Evolutionary conservation across 2,797 vertebrate species (phyloP).

Genomic region (Sebastes cheni): DNA sequence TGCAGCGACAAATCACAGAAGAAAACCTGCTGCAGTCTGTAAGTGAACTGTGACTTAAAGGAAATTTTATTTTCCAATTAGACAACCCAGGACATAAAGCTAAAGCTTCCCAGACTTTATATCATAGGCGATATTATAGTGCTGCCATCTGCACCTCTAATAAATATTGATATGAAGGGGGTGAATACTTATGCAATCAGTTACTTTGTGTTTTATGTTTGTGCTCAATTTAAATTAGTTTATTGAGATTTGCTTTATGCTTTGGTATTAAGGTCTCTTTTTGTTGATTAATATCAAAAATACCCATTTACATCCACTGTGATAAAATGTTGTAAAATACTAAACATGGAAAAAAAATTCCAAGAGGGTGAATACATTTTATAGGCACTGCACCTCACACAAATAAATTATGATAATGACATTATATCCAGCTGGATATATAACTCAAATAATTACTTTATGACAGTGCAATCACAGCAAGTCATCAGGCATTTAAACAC

Average conservation of each 20-base stretch:
- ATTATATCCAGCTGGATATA: not conserved
- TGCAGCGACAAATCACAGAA: not conserved
- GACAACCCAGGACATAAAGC: not conserved
- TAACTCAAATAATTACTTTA: slow-evolving; percentile 12
- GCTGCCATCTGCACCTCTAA: not conserved
- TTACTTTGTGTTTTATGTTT: not conserved
- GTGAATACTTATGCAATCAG: not conserved
- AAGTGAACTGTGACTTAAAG: not conserved
- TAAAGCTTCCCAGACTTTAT: not conserved
- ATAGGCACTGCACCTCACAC: not conserved
- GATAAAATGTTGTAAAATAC: not conserved
- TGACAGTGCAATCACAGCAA: slow-evolving; percentile 12
- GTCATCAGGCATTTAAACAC: not conserved
- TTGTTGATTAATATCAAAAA: not conserved
- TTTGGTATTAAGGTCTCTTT: not conserved
- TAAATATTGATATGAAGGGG: not conserved
- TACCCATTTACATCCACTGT: not conserved
- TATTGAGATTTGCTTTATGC: not conserved
- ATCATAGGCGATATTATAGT: not conserved
- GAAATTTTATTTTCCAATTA: not conserved
- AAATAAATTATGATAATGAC: slow-evolving; percentile 21
- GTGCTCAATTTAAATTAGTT: not conserved
- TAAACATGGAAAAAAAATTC: not conserved
- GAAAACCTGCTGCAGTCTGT: not conserved
- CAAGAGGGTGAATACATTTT: not conserved